phyloP scores from a whole-genome alignment of 2,113 vertebrate genomes.

The Picathartes gymnocephalus region DNA sequence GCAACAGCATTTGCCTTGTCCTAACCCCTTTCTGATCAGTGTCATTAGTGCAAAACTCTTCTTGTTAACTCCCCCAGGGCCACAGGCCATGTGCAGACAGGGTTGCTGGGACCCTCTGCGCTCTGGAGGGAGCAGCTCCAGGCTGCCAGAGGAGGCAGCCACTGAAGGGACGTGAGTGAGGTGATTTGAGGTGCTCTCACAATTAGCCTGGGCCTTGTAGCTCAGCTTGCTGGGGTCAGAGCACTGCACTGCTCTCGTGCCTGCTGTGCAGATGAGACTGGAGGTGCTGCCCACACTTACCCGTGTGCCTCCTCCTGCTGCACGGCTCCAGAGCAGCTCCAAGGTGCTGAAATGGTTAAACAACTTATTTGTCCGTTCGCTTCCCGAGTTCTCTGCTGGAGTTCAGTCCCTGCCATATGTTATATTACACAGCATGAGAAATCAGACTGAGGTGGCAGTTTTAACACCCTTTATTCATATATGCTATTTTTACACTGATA shows the following conservation, averaged over 20 bases:
- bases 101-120: not conserved
- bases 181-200: not conserved
- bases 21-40: not conserved
- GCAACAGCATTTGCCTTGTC: not conserved
- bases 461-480: conserved; percentile 67
- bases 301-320: not conserved
- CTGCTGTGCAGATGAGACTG: not conserved
- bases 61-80: not conserved
- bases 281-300: fast-evolving
- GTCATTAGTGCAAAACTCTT: not conserved
- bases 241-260: not conserved
- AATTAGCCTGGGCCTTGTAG: not conserved
- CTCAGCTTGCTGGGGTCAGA: not conserved
- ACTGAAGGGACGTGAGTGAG: not conserved
- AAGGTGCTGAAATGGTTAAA: conserved; percentile 25
- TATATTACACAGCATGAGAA: conserved; percentile 55
- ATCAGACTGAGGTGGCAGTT: conserved; percentile 62
- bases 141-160: not conserved
- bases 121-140: not conserved
- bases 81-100: not conserved
- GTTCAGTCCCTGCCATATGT: conserved; percentile 56
- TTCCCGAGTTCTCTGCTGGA: not conserved
- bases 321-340: not conserved
- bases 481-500: conserved; percentile 61
- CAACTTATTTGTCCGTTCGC: not conserved